Base-by-base conservation (phyloP, 2,888 invertebrate species). In the Linhomoeus sp. region DNA sequence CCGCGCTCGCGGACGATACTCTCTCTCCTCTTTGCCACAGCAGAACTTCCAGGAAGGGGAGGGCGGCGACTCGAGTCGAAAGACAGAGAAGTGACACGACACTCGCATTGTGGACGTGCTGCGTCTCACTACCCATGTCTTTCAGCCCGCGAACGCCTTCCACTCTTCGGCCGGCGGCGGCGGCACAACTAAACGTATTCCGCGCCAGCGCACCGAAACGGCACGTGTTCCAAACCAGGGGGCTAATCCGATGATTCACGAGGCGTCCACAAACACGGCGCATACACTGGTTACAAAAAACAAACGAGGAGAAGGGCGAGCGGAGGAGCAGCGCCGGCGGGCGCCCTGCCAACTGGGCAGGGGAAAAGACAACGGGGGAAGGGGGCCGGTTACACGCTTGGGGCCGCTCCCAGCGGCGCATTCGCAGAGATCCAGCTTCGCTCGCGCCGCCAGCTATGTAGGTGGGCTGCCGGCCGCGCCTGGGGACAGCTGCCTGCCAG, bases 91-190 rank as follows among this genome's bases (percentile, higher is more conserved):
- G 86, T 83, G 84, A 87, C 86, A 78, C 75, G 67, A 50, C 66
- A 67, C 67, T 67, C 71, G 23, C 7, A 3, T 9, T 9, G 20
- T 19, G 7, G n/a, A 19, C 3, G 9, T 3, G 20, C 23, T 25
- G 29, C 86, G 86, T 86, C 86, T 87, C 87, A 81, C 84, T 85
- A 87, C 86, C 81, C 83, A 81, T 81, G 87, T 87, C 86, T 87
- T 86, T 86, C 86, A 85, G 70, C 56, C 47, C 43, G 20, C 14
- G n/a, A 5, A 40, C n/a, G 17, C 12, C 48, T 44, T 39, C 33
- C 41, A 51, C 52, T 73, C 75, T 73, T 70, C 76, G 76, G 60
- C 70, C 70, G 39, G 75, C 68, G 53, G 72, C 73, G 55, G 71
- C 71, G 39, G 70, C 70, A 50, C 73, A 68, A 15, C n/a, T 12